phyloP scores from a whole-genome alignment of 2,797 vertebrate genomes.

The Potorous gilbertii region DNA sequence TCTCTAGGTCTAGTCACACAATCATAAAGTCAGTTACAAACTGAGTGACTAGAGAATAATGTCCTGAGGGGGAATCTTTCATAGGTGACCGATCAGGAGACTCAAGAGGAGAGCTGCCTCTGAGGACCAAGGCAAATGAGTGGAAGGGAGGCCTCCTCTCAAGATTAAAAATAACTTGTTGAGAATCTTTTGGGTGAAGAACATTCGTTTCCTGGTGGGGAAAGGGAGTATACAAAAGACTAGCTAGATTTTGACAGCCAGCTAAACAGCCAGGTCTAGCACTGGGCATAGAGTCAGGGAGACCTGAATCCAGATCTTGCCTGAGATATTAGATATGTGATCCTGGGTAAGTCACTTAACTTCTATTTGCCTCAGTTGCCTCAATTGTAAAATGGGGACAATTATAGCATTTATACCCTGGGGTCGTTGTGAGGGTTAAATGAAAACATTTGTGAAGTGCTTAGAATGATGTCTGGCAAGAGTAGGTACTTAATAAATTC shows the following conservation, averaged over 20 bases:
- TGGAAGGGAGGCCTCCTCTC: background rate
- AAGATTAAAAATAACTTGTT: background rate
- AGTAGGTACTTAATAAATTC: background rate
- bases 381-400: background rate
- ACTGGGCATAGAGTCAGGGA: background rate
- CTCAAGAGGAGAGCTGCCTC: background rate
- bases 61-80: background rate
- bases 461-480: background rate
- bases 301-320: background rate
- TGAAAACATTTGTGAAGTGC: background rate
- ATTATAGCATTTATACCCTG: background rate
- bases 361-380: background rate
- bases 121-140: background rate
- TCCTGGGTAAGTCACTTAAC: background rate
- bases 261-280: background rate
- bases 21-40: background rate
- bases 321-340: background rate
- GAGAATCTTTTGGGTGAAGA: constrained; percentile 1
- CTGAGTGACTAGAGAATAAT: background rate
- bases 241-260: background rate
- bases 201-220: background rate
- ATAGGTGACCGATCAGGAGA: background rate
- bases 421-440: background rate
- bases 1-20: background rate
- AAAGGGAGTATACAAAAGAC: background rate